These are phyloP conservation scores for Riparia riparia DNA, from an alignment of 2,113 vertebrate species.

Conservation along the genomic window DNA sequence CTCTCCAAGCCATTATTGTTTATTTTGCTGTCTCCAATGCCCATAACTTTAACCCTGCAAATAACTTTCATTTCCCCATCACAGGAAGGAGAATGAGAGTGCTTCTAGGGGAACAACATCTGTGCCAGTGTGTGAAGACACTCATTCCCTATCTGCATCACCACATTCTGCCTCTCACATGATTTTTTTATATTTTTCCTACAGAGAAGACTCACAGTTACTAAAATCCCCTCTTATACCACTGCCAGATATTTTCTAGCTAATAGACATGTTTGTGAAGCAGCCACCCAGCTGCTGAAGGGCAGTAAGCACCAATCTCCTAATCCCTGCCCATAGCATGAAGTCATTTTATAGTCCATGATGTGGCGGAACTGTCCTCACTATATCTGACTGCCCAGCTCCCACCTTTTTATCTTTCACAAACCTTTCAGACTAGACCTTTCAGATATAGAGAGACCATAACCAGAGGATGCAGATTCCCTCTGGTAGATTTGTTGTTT, in stretches of 20 bases:
- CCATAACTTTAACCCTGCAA: neutral
- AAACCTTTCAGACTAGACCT: neutral
- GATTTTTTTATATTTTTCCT: neutral
- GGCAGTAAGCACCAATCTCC: neutral
- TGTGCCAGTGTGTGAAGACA: neutral
- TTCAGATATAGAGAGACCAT: neutral
- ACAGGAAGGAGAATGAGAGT: neutral
- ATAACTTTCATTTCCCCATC: neutral
- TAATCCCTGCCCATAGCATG: neutral
- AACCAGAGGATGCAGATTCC: neutral
- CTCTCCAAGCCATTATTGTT: conserved; percentile 17
- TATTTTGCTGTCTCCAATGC: neutral
- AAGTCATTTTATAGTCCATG: neutral
- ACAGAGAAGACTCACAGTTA: neutral
- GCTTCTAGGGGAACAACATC: neutral
- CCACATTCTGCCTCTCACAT: neutral
- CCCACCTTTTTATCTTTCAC: neutral
- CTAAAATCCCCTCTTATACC: neutral
- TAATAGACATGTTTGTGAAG: neutral
- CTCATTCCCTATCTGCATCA: neutral
- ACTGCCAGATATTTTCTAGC: neutral
- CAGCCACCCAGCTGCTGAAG: neutral
- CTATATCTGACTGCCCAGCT: neutral
- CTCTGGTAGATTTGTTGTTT: neutral
- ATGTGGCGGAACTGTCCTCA: neutral